Evolutionary conservation across 2,888 invertebrate genomes (phyloP).

Genomic region (Drosophila mettleri): DNA sequence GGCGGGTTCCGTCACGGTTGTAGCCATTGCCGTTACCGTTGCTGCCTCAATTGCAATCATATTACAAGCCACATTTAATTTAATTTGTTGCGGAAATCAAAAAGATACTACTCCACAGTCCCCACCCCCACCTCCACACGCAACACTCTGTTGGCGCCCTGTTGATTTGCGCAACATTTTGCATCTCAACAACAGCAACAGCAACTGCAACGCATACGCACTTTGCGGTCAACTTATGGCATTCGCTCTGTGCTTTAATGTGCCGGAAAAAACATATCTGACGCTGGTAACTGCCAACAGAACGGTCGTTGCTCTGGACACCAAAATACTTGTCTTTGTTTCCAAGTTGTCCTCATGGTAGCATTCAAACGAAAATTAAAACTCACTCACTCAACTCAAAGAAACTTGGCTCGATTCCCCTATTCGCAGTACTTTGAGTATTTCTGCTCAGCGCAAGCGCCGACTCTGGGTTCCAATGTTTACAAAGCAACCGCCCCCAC

Average conservation of each 20-base stretch:
- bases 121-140: conserved; percentile 4
- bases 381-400: conserved; percentile 14
- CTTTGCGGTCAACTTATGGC: conserved; percentile 54
- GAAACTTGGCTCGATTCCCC: conserved; percentile 14
- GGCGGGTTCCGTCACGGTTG: conserved; percentile 31
- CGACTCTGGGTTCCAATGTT: conserved; percentile 8
- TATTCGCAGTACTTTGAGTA: conserved; percentile 24
- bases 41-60: conserved; percentile 67
- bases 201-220: conserved; percentile 29
- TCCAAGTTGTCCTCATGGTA: conserved; percentile 24
- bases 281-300: conserved; percentile 21
- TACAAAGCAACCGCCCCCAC: conserved; percentile 1
- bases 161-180: conserved; percentile 28
- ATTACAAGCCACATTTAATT: conserved; percentile 80
- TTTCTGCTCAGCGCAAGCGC: conserved; percentile 35
- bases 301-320: conserved; percentile 46
- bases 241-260: conserved; percentile 50
- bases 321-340: conserved; percentile 26
- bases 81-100: conserved; percentile 74
- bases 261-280: conserved; percentile 54
- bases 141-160: background rate
- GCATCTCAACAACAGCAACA: conserved; percentile 17
- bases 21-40: conserved; percentile 11
- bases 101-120: conserved; percentile 37
- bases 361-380: conserved; percentile 2